Percentiles rank a stretch among this genome's conserved stretches.
Conservation (phyloP, 2,797 vertebrate genomes). For the Artibeus jamaicensis region DNA sequence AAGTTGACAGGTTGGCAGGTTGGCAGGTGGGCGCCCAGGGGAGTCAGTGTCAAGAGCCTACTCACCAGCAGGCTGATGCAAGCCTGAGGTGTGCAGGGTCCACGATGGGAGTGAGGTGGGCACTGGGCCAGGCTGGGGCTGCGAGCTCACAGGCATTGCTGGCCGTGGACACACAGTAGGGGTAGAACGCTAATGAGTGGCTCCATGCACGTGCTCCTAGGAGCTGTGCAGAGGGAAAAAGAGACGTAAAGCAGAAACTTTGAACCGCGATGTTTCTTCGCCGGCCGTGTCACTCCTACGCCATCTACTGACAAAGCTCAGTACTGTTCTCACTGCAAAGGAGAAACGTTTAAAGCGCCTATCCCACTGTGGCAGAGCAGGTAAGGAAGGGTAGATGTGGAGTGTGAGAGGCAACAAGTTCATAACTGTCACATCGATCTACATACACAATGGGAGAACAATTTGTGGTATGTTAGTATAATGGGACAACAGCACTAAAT, state of each 20-base stretch:
- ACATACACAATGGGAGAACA: neutral
- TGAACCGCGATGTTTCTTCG: neutral
- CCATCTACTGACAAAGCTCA: slow-evolving; percentile 36
- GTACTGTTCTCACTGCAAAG: neutral
- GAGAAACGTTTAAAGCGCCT: neutral
- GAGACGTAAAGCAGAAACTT: neutral
- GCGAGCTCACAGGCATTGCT: neutral
- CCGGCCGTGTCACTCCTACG: neutral
- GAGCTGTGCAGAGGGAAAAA: neutral
- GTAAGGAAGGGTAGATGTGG: neutral
- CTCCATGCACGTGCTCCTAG: neutral
- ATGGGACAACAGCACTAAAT: neutral
- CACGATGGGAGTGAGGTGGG: neutral
- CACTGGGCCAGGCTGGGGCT: neutral
- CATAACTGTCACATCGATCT: neutral
- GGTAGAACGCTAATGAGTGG: neutral
- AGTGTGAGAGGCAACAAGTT: neutral
- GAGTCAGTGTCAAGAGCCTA: neutral
- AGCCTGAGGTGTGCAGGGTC: neutral
- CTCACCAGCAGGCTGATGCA: too few relatives aligned
- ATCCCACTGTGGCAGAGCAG: neutral
- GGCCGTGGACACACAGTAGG: neutral
- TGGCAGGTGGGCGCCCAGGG: neutral
- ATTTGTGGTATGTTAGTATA: neutral
- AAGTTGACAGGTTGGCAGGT: neutral